These are phyloP conservation scores for Porites evermanni DNA, from an alignment of 92 coral and sea anemone genomes.

Conservation along the genomic window DNA sequence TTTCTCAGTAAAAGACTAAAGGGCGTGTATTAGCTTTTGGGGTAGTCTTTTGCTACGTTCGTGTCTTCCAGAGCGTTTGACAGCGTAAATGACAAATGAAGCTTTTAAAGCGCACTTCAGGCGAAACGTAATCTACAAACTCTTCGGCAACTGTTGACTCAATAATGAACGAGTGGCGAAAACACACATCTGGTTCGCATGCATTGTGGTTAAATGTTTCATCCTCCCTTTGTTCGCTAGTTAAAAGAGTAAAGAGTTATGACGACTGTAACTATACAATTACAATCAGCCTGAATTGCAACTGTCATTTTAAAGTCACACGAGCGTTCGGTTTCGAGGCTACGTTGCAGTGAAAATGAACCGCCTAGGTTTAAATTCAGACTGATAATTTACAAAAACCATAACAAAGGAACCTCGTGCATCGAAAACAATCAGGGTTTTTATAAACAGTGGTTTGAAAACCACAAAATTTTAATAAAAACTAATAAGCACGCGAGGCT, in stretches of 20 bases:
- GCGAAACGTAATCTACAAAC: conserved; percentile 9
- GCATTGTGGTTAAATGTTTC: conserved; percentile 26
- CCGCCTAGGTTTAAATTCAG: background rate
- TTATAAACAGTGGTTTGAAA: conserved; percentile 8
- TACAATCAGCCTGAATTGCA: conserved; percentile 4
- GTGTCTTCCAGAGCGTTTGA: conserved; percentile 27
- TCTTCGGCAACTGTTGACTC: conserved; percentile 22
- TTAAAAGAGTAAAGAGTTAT: background rate
- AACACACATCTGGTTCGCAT: conserved; percentile 23
- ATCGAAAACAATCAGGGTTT: background rate
- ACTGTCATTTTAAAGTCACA: background rate
- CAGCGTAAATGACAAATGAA: conserved; percentile 33
- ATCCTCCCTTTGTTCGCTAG: conserved; percentile 15
- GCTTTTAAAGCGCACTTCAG: conserved; percentile 22
- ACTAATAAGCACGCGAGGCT: conserved; percentile 4
- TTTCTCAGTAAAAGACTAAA: background rate
- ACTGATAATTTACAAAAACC: conserved; percentile 17
- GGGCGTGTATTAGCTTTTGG: background rate
- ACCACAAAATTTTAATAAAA: conserved; percentile 21
- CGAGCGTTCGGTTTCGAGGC: background rate
- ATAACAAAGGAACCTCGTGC: conserved; percentile 22
- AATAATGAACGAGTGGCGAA: conserved; percentile 23
- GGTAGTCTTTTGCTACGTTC: conserved; percentile 21
- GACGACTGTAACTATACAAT: conserved; percentile 6
- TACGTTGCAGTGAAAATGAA: background rate